phyloP scores from a whole-genome alignment of 1,140 invertebrate species.

The Sminthurides bifidus region DNA sequence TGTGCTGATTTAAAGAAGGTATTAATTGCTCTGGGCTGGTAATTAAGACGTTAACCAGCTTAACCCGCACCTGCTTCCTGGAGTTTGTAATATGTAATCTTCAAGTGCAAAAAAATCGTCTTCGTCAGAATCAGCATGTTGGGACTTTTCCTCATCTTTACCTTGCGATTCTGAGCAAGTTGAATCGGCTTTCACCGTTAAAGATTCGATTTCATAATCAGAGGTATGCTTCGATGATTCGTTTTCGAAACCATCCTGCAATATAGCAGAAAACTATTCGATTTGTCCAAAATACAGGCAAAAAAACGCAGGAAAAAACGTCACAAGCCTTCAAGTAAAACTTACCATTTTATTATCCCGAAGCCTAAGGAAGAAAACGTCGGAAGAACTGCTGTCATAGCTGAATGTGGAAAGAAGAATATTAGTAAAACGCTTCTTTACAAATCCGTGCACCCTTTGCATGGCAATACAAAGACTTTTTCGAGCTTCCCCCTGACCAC shows the following conservation, averaged over 20 bases:
- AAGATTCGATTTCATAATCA: constrained; percentile 11
- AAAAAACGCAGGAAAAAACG: not conserved
- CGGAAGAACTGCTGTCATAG: constrained; percentile 1
- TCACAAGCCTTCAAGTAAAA: constrained; percentile 1
- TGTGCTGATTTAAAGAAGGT: no score
- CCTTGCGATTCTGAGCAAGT: constrained; percentile 8
- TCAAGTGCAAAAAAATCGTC: not conserved
- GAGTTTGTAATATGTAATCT: not conserved
- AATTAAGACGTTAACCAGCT: no score
- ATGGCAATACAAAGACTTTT: constrained; percentile 2
- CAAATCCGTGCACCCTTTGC: constrained; percentile 9
- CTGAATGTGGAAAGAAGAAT: constrained; percentile 11
- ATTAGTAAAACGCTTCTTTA: constrained; percentile 17
- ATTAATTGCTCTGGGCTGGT: no score
- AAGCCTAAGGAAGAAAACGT: constrained; percentile 2
- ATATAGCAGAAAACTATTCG: not conserved
- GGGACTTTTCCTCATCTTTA: no score
- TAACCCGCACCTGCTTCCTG: not conserved
- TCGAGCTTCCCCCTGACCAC: not conserved
- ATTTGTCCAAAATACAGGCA: no score
- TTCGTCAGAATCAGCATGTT: no score
- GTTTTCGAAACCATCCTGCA: not conserved
- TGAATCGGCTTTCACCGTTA: constrained; percentile 16
- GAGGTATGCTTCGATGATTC: constrained; percentile 15
- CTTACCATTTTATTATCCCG: not conserved